A percentile compares a stretch with the other conserved stretches of the same genome.
phyloP scores from a whole-genome alignment of 2,113 vertebrate species.

The Pseudopipra pipra region DNA sequence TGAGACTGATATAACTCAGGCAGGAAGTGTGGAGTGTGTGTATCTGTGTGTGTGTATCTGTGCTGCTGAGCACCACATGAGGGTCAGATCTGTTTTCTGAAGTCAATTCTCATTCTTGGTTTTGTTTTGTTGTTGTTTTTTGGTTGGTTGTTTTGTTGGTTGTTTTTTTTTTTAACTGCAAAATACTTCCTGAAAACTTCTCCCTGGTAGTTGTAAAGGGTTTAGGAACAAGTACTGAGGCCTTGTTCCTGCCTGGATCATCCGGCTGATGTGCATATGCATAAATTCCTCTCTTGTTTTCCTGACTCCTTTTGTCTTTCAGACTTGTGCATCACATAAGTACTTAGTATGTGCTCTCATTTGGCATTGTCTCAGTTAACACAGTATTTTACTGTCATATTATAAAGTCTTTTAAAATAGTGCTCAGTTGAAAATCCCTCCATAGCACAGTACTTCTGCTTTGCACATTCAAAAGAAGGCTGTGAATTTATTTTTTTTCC shows the following conservation, averaged over 20 bases:
- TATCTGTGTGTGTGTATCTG: not conserved
- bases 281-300: not conserved
- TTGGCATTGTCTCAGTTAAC: not conserved
- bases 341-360: not conserved
- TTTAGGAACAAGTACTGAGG: not conserved
- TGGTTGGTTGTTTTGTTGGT: too few species aligned
- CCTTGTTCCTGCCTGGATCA: not conserved
- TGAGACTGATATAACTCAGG: not conserved
- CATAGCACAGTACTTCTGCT: not conserved
- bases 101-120: not conserved
- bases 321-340: not conserved
- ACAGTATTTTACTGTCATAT: not conserved
- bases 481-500: not conserved
- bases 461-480: not conserved
- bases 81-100: not conserved
- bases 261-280: not conserved
- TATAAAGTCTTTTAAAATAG: not conserved
- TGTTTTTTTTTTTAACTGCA: not conserved
- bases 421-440: not conserved
- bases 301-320: not conserved
- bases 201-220: not conserved
- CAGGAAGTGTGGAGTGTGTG: not conserved
- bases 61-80: constrained; percentile 21
- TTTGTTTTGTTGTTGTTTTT: not conserved
- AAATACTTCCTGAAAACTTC: not conserved